Percentiles rank a stretch among this genome's conserved stretches.
phyloP scores from a whole-genome alignment of 1,140 invertebrate species.

The Himalopsyche phryganea region DNA sequence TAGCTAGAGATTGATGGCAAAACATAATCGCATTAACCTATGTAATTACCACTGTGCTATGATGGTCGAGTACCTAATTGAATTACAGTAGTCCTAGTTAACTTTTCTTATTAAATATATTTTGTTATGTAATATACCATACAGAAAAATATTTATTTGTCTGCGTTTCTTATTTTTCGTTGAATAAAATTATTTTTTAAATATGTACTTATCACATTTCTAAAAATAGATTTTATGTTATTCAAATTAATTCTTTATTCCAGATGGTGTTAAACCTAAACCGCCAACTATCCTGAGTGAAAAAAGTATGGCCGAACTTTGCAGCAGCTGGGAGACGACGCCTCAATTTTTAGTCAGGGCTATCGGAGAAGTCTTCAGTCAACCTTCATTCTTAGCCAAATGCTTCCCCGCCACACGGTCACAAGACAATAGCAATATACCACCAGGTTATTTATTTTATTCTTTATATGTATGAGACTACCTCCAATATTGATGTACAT shows the following conservation, averaged over 20 bases:
- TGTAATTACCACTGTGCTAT: too few species aligned
- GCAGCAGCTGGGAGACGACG: slow-evolving; percentile 42
- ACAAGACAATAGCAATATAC: slow-evolving; percentile 36
- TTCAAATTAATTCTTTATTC: too few species aligned
- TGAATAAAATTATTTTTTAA: neutral
- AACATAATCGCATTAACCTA: too few species aligned
- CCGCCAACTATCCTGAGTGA: slow-evolving; percentile 40
- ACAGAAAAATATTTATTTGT: too few species aligned
- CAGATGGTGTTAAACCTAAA: slow-evolving; percentile 13
- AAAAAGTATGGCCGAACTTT: slow-evolving; percentile 46
- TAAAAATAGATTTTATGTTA: neutral
- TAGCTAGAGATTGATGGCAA: too few species aligned
- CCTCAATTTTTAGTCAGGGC: slow-evolving; percentile 42
- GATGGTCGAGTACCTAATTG: too few species aligned
- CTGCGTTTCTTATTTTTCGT: neutral
- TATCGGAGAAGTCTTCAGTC: slow-evolving; percentile 45
- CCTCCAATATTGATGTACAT: neutral
- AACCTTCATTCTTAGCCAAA: slow-evolving; percentile 54
- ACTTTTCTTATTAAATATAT: too few species aligned
- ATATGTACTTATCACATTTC: neutral
- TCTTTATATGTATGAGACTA: neutral
- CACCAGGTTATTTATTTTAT: slow-evolving; percentile 14
- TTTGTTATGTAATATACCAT: too few species aligned
- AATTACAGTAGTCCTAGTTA: too few species aligned
- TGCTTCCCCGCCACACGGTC: slow-evolving; percentile 56